Evolutionary conservation across 2,797 vertebrate genomes (phyloP).

Genomic region (Todus mexicanus): DNA sequence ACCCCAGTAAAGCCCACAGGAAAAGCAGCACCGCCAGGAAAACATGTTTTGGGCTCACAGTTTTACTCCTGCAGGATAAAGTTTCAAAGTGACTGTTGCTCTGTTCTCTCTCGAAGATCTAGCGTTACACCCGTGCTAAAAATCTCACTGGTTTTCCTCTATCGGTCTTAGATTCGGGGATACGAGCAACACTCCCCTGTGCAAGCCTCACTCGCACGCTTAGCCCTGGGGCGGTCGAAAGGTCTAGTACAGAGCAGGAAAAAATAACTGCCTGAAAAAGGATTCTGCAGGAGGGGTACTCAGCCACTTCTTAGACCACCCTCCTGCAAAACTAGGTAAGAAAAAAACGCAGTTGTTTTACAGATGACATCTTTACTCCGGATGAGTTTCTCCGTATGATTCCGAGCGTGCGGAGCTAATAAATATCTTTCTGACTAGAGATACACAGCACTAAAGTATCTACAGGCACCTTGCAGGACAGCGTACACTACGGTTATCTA

Average conservation of each 20-base stretch:
- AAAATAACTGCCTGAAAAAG: background rate
- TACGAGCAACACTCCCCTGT: rapidly evolving
- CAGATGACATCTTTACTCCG: background rate
- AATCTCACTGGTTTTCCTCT: background rate
- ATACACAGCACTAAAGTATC: no score
- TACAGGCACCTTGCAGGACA: rapidly evolving
- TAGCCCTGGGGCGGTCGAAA: background rate
- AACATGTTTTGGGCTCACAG: background rate
- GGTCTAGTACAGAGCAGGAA: background rate
- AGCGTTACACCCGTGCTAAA: background rate
- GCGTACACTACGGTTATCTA: background rate
- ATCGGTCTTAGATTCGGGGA: background rate
- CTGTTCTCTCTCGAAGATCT: background rate
- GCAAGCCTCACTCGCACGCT: background rate
- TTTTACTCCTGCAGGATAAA: background rate
- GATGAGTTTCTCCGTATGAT: background rate
- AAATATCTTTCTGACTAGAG: background rate
- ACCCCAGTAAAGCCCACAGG: background rate
- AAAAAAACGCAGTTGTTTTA: background rate
- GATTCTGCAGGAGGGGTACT: background rate
- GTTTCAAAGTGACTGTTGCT: background rate
- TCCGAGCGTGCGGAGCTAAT: background rate
- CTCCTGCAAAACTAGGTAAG: background rate
- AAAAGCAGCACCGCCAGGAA: background rate
- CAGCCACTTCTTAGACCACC: background rate